These are phyloP conservation scores for Phasianus colchicus DNA, from an alignment of 2,113 vertebrate species.

Conservation along the genomic window DNA sequence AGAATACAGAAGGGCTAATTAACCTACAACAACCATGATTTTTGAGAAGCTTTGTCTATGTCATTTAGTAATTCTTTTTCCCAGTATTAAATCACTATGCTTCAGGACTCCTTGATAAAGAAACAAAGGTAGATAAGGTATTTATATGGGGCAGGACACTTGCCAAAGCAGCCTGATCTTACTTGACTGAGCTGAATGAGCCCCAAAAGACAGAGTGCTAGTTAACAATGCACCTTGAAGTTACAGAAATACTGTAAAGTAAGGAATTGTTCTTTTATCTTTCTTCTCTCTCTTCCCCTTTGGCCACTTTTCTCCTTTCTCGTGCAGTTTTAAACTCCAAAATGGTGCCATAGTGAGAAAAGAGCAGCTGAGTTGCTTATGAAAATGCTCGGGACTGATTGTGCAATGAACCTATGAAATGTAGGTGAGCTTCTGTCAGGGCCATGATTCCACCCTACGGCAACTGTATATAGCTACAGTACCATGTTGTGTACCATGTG, in stretches of 20 bases:
- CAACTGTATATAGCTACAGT: background rate
- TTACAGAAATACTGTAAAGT: background rate
- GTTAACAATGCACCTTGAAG: background rate
- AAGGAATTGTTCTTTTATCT: background rate
- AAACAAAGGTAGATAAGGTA: background rate
- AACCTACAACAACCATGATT: background rate
- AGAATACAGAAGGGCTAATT: background rate
- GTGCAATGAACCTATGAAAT: background rate
- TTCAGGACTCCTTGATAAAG: background rate
- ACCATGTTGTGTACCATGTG: rapidly evolving
- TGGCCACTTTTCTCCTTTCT: background rate
- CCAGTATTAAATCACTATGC: background rate
- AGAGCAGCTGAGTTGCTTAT: background rate
- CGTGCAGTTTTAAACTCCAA: background rate
- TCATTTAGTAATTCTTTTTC: background rate
- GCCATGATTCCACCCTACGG: background rate
- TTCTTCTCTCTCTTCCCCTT: background rate
- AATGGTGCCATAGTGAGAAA: background rate
- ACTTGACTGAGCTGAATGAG: background rate
- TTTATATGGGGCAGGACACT: background rate
- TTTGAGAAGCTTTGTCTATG: background rate
- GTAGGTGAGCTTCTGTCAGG: background rate
- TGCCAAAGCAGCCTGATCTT: background rate
- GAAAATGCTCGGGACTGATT: background rate
- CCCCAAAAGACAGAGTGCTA: background rate